phyloP scores from a whole-genome alignment of 2,888 invertebrate species.

The Patella pellucida region DNA sequence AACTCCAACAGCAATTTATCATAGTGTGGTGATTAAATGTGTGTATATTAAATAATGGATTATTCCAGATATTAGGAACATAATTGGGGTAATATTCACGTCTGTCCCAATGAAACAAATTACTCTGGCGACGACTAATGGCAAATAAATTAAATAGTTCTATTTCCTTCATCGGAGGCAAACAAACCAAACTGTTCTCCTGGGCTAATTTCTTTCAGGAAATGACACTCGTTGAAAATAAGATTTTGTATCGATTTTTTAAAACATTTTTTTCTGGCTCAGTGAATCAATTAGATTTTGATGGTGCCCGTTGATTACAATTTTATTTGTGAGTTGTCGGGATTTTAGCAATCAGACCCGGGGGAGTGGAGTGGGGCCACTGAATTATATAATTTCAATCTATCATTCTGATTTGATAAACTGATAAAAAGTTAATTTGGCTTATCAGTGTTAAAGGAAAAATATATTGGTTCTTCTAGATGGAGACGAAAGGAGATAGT shows the following conservation, averaged over 20 bases:
- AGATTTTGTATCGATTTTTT: conserved; percentile 3
- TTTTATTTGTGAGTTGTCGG: conserved; percentile 2
- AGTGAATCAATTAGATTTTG: conserved; percentile 10
- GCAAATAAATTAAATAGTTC: no score
- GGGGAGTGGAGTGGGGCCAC: background rate
- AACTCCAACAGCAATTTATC: no score
- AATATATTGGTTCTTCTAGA: background rate
- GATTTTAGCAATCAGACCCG: background rate
- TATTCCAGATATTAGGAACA: no score
- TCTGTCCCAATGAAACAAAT: no score
- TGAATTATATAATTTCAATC: conserved; percentile 6
- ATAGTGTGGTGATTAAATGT: no score
- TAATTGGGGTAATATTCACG: no score
- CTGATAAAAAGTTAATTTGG: conserved; percentile 1
- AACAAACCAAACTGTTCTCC: background rate
- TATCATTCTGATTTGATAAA: background rate
- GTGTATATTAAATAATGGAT: no score
- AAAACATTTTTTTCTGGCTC: background rate
- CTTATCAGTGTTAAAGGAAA: conserved; percentile 2
- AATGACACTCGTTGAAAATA: conserved; percentile 2
- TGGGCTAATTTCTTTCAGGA: background rate
- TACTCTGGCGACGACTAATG: no score
- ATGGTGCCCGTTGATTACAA: background rate
- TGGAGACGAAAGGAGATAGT: no score
- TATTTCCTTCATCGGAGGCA: no score